These are phyloP conservation scores for Drosophila acutilabella DNA, from an alignment of 2,888 invertebrate genomes.

Conservation along the genomic window DNA sequence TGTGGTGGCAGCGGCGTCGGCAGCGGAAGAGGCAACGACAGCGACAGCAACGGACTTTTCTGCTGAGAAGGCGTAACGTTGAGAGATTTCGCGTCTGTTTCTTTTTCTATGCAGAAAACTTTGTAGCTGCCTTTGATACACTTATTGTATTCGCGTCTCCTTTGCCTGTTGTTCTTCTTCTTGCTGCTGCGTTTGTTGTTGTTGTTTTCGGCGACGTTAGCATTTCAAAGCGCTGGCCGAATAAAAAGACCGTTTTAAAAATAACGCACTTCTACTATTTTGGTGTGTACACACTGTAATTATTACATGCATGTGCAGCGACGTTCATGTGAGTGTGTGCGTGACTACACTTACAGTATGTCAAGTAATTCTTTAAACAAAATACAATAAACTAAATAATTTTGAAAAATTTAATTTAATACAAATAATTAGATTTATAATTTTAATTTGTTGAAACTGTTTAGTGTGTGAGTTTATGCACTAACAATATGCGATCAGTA, in stretches of 20 bases:
- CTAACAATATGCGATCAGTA: slow-evolving; percentile 36
- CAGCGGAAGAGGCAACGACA: slow-evolving; percentile 14
- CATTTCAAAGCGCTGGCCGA: slow-evolving; percentile 33
- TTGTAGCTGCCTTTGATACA: slow-evolving; percentile 17
- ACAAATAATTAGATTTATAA: background rate
- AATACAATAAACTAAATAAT: background rate
- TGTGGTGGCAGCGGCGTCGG: slow-evolving; percentile 14
- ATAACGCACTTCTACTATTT: slow-evolving; percentile 55
- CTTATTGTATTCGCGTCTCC: slow-evolving; percentile 34
- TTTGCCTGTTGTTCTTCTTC: slow-evolving; percentile 10
- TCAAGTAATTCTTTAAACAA: background rate
- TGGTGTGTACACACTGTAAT: slow-evolving; percentile 46
- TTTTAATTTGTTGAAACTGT: too few relatives aligned
- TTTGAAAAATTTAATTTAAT: background rate
- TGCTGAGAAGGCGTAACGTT: slow-evolving; percentile 69
- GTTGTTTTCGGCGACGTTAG: slow-evolving; percentile 35
- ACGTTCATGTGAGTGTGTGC: background rate
- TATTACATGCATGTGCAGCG: slow-evolving; percentile 15
- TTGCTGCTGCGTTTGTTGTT: background rate
- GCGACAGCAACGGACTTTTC: slow-evolving; percentile 35
- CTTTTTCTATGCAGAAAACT: slow-evolving; percentile 12
- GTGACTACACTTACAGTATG: background rate
- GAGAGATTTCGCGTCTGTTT: slow-evolving; percentile 17
- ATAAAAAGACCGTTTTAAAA: slow-evolving; percentile 56
- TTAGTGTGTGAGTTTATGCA: slow-evolving; percentile 13